Evolutionary conservation across 2,888 invertebrate genomes (phyloP), one percentile per base, ranked within the genome.

Genomic region (Scelioninae gen. 1): DNA sequence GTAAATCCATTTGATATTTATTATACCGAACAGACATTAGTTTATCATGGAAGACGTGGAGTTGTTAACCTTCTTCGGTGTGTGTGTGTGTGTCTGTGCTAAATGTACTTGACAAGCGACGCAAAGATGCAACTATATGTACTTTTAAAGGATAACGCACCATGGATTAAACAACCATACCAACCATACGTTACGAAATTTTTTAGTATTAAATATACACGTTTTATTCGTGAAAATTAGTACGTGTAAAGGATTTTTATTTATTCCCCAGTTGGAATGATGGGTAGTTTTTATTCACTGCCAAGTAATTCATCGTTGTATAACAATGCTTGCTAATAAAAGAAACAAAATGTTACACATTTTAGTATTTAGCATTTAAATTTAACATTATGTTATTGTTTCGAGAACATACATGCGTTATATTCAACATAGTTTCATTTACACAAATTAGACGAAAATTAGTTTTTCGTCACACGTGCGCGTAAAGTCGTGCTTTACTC

Each of bases 281-380:
- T 83, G 84, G 85, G 81, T 86, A 87, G 80, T 87, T 87, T 75
- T 87, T 83, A 87, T 86, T 88, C 88, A 90, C 90, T 91, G 90
- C 90, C 90, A 88, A 89, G 84, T 88, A 84, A 87, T 86, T 83
- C 82, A 88, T 87, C 86, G 80, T 88, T 88, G 84, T 86, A 85
- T 85, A 69, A 76, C 51, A 83, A 63, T 68, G 81, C 80, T 87
- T 80, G 69, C 84, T 87, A 82, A 85, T 56, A 82, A 86, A 83
- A 80, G 84, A 60, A 29, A 68, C 82, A 85, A 78, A 80, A 86
- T 86, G 85, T 88, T 87, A 84, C 29, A 78, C 65, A 84, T 86
- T 77, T 85, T 82, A 68, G 47, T 60, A 84, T 60, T 78, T 82
- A 83, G 85, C 45, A 56, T 66, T 66, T 40, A 34, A 63, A 53